Evolutionary conservation across 2,113 vertebrate species (phyloP).

Genomic region (Oceanodroma tethys): DNA sequence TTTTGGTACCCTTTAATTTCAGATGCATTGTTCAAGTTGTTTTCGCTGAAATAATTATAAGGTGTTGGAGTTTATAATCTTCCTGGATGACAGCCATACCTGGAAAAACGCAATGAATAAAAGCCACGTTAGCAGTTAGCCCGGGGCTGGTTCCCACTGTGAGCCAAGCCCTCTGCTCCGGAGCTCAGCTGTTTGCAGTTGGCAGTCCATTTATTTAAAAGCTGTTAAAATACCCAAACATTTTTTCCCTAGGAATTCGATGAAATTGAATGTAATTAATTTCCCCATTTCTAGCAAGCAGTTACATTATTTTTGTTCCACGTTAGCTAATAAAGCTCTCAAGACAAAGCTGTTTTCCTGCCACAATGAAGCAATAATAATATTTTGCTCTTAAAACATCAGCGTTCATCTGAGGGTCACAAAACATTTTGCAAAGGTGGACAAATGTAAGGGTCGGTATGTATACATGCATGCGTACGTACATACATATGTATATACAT

Average conservation of each 20-base stretch:
- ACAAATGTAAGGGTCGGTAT: neutral
- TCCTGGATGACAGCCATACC: constrained; percentile 17
- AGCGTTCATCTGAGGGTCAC: neutral
- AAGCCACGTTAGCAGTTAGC: neutral
- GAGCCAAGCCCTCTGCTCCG: neutral
- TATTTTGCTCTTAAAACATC: neutral
- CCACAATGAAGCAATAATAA: neutral
- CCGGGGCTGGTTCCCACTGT: neutral
- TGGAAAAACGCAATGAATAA: neutral
- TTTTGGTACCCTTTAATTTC: neutral
- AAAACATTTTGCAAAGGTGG: neutral
- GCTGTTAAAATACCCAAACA: neutral
- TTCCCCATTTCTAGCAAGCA: neutral
- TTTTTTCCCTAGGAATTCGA: neutral
- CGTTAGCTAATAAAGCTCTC: neutral
- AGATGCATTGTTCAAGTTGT: neutral
- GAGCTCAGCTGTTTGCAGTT: constrained; percentile 22
- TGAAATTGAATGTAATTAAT: neutral
- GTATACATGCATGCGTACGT: neutral
- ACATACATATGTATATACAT: neutral
- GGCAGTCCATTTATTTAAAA: constrained; percentile 34
- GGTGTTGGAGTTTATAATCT: constrained; percentile 30
- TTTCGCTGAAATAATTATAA: constrained; percentile 40
- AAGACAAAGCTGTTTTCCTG: neutral
- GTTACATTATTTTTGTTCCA: neutral